Conservation (phyloP, 2,113 vertebrate species). For the Tragelaphus scriptus region DNA sequence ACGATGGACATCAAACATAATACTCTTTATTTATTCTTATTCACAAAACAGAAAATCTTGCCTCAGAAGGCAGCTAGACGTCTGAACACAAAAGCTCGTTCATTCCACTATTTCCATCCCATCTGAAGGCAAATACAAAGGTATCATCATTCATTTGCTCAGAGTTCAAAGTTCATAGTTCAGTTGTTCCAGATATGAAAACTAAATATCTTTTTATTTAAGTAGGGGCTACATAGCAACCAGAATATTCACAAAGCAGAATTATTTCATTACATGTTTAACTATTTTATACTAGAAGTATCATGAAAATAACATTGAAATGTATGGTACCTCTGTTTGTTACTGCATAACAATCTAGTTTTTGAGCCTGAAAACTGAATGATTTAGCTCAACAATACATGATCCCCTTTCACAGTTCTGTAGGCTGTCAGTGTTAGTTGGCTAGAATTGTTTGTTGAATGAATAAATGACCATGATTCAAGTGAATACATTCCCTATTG, state of each 20-base stretch:
- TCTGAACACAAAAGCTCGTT: not conserved
- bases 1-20: not conserved
- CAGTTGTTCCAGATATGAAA: not conserved
- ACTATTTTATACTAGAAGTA: not conserved
- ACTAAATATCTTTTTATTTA: not conserved
- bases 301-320: not conserved
- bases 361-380: not conserved
- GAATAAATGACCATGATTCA: not conserved
- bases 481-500: not conserved
- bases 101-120: not conserved
- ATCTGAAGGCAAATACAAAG: not conserved
- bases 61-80: not conserved
- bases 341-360: not conserved
- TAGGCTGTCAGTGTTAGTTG: not conserved
- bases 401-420: not conserved
- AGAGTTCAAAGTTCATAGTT: not conserved
- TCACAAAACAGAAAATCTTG: not conserved
- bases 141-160: not conserved
- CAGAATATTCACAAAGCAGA: not conserved
- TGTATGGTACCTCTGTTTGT: not conserved
- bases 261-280: not conserved
- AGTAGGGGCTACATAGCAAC: not conserved
- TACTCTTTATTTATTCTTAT: not conserved
- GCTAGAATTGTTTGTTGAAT: not conserved
- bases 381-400: not conserved